phyloP scores from a whole-genome alignment of 1,140 invertebrate species.

The Probaryconus sp. region DNA sequence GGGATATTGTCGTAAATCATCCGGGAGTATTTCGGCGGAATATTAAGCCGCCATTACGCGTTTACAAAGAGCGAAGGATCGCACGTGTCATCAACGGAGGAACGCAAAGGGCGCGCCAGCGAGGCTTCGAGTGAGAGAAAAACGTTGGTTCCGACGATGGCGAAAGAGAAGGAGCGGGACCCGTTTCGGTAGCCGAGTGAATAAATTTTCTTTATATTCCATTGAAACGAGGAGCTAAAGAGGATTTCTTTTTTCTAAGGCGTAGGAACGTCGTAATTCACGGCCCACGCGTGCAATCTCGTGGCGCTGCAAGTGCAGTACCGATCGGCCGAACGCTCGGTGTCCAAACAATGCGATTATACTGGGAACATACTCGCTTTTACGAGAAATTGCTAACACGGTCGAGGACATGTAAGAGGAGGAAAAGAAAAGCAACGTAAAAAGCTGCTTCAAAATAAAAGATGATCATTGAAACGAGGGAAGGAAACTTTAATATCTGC shows the following conservation, averaged over 20 bases:
- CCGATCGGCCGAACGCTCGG: not conserved
- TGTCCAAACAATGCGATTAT: no score
- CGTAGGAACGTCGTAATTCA: constrained; percentile 59
- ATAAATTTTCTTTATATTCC: constrained; percentile 67
- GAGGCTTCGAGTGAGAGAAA: constrained; percentile 18
- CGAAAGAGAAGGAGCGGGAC: constrained; percentile 12
- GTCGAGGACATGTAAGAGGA: no score
- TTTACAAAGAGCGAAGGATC: constrained; percentile 60
- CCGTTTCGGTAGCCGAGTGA: constrained; percentile 62
- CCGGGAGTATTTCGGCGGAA: constrained; percentile 32
- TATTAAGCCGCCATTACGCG: constrained; percentile 62
- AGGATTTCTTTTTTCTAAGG: constrained; percentile 58
- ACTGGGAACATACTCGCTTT: no score
- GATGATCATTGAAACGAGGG: no score
- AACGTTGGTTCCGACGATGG: not conserved
- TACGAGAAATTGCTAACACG: no score
- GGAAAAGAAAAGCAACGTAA: no score
- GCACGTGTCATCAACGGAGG: constrained; percentile 55
- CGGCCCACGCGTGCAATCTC: constrained; percentile 60
- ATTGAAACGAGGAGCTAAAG: constrained; percentile 55
- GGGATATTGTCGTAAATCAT: constrained; percentile 59
- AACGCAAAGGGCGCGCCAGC: constrained; percentile 31
- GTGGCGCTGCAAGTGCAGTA: constrained; percentile 33
- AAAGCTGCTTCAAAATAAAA: no score
- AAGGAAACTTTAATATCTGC: no score